A percentile compares a stretch with the other conserved stretches of the same genome.
Evolutionary conservation across 2,113 vertebrate species (phyloP).

Genomic region (Semnornis frantzii): DNA sequence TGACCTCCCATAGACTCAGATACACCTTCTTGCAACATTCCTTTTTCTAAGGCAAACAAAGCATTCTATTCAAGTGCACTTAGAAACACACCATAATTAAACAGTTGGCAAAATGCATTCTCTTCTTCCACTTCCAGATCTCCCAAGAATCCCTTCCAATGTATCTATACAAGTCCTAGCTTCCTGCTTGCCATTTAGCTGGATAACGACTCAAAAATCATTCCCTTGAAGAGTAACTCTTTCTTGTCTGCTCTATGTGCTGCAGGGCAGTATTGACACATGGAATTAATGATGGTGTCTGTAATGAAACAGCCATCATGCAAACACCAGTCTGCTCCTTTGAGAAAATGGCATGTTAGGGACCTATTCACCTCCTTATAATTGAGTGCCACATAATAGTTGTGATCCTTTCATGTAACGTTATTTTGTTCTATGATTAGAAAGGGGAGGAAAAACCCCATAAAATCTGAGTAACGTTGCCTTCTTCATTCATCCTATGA

Average conservation of each 20-base stretch:
- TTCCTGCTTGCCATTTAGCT: constrained; percentile 79
- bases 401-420: constrained; percentile 78
- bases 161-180: constrained; percentile 69
- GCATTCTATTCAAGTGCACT: constrained; percentile 70
- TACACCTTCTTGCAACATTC: constrained; percentile 42
- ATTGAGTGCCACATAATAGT: constrained; percentile 83
- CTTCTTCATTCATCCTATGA: constrained; percentile 88
- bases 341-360: constrained; percentile 74
- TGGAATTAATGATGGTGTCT: constrained; percentile 79
- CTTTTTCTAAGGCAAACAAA: constrained; percentile 70
- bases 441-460: constrained; percentile 72
- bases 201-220: constrained; percentile 75
- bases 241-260: constrained; percentile 69
- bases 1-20: constrained; percentile 63
- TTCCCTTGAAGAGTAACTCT: constrained; percentile 74
- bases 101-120: constrained; percentile 84
- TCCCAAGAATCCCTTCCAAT: constrained; percentile 84
- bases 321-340: constrained; percentile 76
- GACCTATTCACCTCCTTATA: constrained; percentile 83
- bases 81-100: constrained; percentile 77
- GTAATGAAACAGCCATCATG: constrained; percentile 78
- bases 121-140: constrained; percentile 77
- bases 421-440: constrained; percentile 81
- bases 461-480: constrained; percentile 39
- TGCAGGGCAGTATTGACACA: constrained; percentile 73